Conservation (phyloP, 2,113 vertebrate species). For the Eptesicus fuscus region DNA sequence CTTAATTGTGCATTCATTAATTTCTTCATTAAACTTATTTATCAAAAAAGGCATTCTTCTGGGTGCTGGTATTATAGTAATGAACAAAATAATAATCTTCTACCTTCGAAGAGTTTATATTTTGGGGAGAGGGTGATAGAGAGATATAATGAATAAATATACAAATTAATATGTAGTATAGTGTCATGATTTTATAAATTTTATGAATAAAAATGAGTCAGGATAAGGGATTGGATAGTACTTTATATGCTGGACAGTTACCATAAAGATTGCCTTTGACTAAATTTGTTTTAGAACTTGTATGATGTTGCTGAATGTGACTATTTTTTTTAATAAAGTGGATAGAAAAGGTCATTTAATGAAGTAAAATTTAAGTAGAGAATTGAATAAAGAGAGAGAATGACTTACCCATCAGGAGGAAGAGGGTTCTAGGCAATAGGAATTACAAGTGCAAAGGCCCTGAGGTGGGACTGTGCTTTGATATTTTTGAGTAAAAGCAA, state of each 20-base stretch:
- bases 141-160: neutral
- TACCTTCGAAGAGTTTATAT: neutral
- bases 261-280: neutral
- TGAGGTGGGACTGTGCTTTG: neutral
- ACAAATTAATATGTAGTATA: neutral
- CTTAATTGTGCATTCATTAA: neutral
- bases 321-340: neutral
- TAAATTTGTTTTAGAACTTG: neutral
- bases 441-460: neutral
- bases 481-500: neutral
- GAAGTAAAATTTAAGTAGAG: neutral
- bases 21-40: slow-evolving; percentile 2
- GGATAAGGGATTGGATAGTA: neutral
- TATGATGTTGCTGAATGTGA: neutral
- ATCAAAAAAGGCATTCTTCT: neutral
- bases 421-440: neutral
- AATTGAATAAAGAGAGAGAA: neutral
- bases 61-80: neutral
- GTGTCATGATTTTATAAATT: neutral
- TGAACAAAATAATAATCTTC: neutral
- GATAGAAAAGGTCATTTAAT: neutral
- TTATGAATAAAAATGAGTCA: neutral
- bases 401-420: neutral
- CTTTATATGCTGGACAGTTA: neutral
- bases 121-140: neutral